Evolutionary conservation across 2,888 invertebrate genomes (phyloP).

Genomic region (Leptopilina syphax): DNA sequence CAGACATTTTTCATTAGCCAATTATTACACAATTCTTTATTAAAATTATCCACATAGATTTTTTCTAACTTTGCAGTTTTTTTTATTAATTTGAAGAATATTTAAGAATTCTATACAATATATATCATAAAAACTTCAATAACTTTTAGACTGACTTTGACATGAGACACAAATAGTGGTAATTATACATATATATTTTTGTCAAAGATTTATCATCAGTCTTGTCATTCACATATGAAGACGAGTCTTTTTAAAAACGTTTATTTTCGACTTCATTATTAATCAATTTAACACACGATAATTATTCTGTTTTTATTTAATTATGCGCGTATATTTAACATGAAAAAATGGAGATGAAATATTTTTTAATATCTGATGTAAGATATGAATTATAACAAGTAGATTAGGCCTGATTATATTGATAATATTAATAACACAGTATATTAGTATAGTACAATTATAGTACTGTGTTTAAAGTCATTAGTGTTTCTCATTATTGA

Average conservation of each 20-base stretch:
- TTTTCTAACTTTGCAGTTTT: too few relatives aligned
- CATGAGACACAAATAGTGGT: constrained; percentile 39
- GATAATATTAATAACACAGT: constrained; percentile 58
- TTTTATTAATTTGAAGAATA: too few relatives aligned
- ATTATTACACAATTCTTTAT: too few relatives aligned
- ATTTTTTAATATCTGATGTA: constrained; percentile 64
- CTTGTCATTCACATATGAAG: constrained; percentile 54
- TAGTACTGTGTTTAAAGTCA: constrained; percentile 40
- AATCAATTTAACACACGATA: constrained; percentile 53
- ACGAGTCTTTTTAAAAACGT: background rate
- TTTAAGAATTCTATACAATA: too few relatives aligned
- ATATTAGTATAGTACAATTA: constrained; percentile 48
- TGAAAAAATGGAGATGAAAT: constrained; percentile 70
- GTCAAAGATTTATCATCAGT: constrained; percentile 58
- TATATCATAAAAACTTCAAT: too few relatives aligned
- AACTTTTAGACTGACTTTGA: too few relatives aligned
- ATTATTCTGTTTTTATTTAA: constrained; percentile 20
- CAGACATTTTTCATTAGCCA: too few relatives aligned
- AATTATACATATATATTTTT: constrained; percentile 13
- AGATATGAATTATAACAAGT: constrained; percentile 73
- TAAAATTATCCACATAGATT: too few relatives aligned
- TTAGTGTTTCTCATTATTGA: too few relatives aligned
- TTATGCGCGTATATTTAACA: constrained; percentile 60
- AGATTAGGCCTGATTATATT: constrained; percentile 75
- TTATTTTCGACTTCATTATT: constrained; percentile 38